Conservation (phyloP, 2,888 invertebrate genomes). For the Allygus modestus region DNA sequence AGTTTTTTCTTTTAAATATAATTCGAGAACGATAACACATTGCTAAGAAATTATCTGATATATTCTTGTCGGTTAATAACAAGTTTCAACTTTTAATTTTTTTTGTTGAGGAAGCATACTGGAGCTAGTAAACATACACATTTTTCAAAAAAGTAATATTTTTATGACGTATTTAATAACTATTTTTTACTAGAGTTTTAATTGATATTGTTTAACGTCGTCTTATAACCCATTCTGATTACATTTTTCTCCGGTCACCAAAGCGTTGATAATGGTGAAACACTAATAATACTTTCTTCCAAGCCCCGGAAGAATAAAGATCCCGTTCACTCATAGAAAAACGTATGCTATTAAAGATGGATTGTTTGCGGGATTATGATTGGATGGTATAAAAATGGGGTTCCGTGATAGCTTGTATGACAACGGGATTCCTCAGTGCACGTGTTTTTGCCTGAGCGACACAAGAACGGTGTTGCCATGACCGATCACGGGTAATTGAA, state of each 20-base stretch:
- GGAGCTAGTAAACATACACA: too few relatives aligned
- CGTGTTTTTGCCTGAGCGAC: slow-evolving; percentile 33
- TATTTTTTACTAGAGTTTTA: too few relatives aligned
- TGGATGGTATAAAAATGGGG: slow-evolving; percentile 14
- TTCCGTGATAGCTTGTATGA: neutral
- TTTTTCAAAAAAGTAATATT: too few relatives aligned
- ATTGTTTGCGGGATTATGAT: slow-evolving; percentile 38
- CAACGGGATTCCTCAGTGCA: slow-evolving; percentile 28
- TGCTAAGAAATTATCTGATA: too few relatives aligned
- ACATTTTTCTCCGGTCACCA: neutral
- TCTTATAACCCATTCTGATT: too few relatives aligned
- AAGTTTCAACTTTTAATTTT: too few relatives aligned
- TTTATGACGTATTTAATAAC: too few relatives aligned
- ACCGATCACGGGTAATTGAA: slow-evolving; percentile 47
- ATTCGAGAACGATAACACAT: too few relatives aligned
- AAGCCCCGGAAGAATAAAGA: neutral
- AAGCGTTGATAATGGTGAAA: neutral
- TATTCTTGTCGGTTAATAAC: too few relatives aligned
- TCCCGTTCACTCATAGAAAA: neutral
- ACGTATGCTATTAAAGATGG: neutral
- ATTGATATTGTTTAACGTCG: too few relatives aligned
- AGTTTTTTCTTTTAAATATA: too few relatives aligned
- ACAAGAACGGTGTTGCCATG: slow-evolving; percentile 34
- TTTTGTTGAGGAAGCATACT: too few relatives aligned
- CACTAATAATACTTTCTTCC: neutral